Evolutionary conservation across 2,797 vertebrate genomes (phyloP).

Genomic region (Pygocentrus nattereri): DNA sequence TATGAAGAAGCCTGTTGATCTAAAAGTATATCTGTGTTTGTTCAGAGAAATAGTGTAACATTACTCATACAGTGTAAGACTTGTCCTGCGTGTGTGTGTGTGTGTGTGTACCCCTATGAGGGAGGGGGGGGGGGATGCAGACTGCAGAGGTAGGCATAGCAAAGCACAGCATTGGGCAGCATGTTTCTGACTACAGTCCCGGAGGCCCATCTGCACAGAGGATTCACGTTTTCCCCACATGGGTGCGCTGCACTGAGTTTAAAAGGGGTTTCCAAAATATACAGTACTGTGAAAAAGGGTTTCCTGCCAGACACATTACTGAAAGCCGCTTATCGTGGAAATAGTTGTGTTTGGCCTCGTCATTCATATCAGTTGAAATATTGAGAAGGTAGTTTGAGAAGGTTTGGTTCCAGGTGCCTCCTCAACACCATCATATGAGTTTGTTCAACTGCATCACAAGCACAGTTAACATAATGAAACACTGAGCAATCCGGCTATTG

Average conservation of each 20-base stretch:
- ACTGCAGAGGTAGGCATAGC: conserved; percentile 68
- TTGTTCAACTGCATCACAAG: too few species aligned
- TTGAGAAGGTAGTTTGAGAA: too few species aligned
- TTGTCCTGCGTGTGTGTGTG: conserved; percentile 11
- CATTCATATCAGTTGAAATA: too few species aligned
- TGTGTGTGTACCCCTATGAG: conserved; percentile 59
- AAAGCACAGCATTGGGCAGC: conserved; percentile 67
- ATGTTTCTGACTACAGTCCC: background rate
- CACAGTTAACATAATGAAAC: too few species aligned
- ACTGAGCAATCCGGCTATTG: too few species aligned
- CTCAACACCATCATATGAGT: too few species aligned
- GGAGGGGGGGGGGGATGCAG: conserved; percentile 51
- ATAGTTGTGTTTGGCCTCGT: too few species aligned
- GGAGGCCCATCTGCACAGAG: background rate
- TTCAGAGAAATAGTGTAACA: background rate
- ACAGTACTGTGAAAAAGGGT: too few species aligned
- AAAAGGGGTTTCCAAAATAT: background rate
- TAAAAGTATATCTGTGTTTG: background rate
- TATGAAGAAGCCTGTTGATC: background rate
- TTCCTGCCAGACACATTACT: too few species aligned
- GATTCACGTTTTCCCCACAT: too few species aligned
- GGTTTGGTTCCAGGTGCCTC: too few species aligned
- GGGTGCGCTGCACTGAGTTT: background rate
- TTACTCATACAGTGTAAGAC: conserved; percentile 5
- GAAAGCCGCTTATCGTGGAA: too few species aligned